Evolutionary conservation across 2,113 vertebrate species (phyloP), one percentile per base, ranked within the genome.

Genomic region (Pseudorasbora parva): DNA sequence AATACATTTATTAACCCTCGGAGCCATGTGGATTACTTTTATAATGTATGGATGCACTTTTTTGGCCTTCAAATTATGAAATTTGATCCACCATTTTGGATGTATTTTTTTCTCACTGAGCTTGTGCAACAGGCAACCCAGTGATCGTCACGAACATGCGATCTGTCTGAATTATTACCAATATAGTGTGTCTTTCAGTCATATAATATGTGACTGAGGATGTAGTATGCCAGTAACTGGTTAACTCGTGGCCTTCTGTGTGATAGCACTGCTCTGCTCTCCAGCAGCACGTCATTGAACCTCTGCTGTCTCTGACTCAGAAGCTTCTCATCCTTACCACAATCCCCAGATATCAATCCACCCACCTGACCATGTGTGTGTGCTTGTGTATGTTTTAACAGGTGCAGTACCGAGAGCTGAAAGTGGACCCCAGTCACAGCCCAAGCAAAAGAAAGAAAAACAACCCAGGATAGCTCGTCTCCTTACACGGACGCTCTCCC

Each of bases 371-470:
- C 41, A 8, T 72, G 43, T 82, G 14, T 84, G 27, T 91, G 84
- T 91, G 89, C 93, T 92, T 33, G 89, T 93, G 93, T 54, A n/a
- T 92, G 89, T 98, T 98, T 97, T 94, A 97, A 97, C 97, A 99
- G 98, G 95, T 97, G 96, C 97, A 99, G 85, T 98, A 97, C 92
- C 95, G 95, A 90, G 97, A 98, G 91, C 94, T 99, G 96, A 98
- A 98, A 96, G 94, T 93, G 91, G 97, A 98, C 92, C 93, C 95
- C 91, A 96, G 94, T 90, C 96, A 96, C 89, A 98, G 97, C 93
- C 97, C 97, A 10, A 98, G 95, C 93, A 98, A 97, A 93, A 97
- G 94, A 94, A 99, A 98, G 96, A 98, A 97, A 97, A 98, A 95
- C 94, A 97, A 95, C 91, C 95, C 95, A 83, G 94, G 93, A 90